phyloP scores from a whole-genome alignment of 2,888 invertebrate species.

The Ophion costatus region DNA sequence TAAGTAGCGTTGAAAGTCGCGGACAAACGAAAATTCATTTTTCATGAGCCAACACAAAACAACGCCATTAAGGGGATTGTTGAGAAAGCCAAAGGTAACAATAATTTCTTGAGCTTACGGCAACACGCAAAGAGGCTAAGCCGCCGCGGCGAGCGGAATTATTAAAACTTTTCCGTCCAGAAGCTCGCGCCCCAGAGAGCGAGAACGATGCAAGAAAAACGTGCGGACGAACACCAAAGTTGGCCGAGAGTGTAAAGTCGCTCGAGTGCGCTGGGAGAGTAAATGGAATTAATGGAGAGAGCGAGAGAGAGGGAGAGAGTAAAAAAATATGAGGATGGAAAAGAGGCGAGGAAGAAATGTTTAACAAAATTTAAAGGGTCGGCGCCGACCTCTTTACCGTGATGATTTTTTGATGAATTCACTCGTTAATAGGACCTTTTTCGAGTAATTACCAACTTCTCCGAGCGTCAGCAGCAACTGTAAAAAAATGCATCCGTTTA shows the following conservation, averaged over 20 bases:
- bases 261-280: conserved; percentile 13
- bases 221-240: conserved; percentile 37
- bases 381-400: conserved; percentile 55
- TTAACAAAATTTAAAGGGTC: conserved; percentile 8
- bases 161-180: conserved; percentile 65
- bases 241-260: background rate
- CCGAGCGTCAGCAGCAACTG: conserved; percentile 7
- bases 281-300: conserved; percentile 3
- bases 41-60: background rate
- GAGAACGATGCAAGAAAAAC: background rate
- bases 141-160: conserved; percentile 57
- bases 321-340: conserved; percentile 6
- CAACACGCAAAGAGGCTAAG: conserved; percentile 10
- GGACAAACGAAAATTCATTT: conserved; percentile 8
- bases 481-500: background rate
- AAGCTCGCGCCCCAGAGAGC: conserved; percentile 21
- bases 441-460: conserved; percentile 72
- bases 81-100: conserved; percentile 50
- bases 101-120: conserved; percentile 42
- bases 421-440: conserved; percentile 73
- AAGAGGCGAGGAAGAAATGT: conserved; percentile 22
- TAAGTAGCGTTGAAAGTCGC: background rate
- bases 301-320: background rate
- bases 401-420: conserved; percentile 80
- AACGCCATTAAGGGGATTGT: conserved; percentile 9